phyloP scores from a whole-genome alignment of 2,888 invertebrate genomes.

The Ennomos erosarius region DNA sequence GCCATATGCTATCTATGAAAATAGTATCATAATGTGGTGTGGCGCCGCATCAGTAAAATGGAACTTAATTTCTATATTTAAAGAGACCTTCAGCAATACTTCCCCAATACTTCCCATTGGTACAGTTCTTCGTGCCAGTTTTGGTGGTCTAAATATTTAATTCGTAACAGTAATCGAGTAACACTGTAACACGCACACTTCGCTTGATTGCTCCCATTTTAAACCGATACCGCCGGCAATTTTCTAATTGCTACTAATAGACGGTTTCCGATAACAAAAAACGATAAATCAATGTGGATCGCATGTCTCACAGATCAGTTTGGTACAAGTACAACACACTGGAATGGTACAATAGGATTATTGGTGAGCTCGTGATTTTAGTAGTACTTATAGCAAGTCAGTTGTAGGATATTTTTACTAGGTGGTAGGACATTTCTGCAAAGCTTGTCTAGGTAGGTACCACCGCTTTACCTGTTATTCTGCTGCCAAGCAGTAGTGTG shows the following conservation, averaged over 20 bases:
- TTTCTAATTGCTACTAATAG: slow-evolving; percentile 42
- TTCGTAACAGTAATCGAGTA: slow-evolving; percentile 35
- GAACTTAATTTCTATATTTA: no score
- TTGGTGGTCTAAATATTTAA: slow-evolving; percentile 23
- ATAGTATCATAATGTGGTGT: not conserved
- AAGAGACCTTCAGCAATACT: not conserved
- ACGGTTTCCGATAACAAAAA: slow-evolving; percentile 41
- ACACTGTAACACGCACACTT: slow-evolving; percentile 25
- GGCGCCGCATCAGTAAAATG: not conserved
- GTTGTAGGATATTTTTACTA: no score
- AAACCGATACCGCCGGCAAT: slow-evolving; percentile 38
- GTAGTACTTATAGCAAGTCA: not conserved
- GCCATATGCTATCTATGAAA: no score
- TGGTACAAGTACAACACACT: slow-evolving; percentile 2
- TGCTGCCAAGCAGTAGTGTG: no score
- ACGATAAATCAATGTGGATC: slow-evolving; percentile 42
- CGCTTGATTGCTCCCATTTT: slow-evolving; percentile 38
- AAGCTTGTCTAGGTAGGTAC: no score
- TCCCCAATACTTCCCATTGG: not conserved
- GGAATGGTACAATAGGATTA: not conserved
- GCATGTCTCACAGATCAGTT: slow-evolving; percentile 39
- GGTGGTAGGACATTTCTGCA: no score
- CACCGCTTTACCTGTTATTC: no score
- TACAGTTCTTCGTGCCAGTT: slow-evolving; percentile 16
- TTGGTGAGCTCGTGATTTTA: slow-evolving; percentile 6